A percentile compares a stretch with the other conserved stretches of the same genome.
phyloP scores from a whole-genome alignment of 2,888 invertebrate genomes.

The Drosophila leonis region DNA sequence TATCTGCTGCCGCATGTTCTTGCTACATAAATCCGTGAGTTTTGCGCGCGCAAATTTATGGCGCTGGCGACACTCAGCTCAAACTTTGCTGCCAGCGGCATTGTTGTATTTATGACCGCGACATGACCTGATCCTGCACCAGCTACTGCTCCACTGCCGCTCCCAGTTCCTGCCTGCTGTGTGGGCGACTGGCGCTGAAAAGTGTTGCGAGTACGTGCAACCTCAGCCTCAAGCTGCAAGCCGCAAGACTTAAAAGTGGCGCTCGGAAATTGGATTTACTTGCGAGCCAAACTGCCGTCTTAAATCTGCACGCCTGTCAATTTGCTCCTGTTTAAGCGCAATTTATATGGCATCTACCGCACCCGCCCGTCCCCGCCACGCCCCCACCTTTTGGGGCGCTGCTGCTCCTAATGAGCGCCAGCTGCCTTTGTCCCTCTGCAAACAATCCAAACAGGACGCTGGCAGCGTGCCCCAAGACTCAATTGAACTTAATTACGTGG shows the following conservation, averaged over 20 bases:
- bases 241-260: constrained; percentile 61
- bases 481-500: constrained; percentile 79
- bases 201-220: constrained; percentile 79
- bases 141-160: constrained; percentile 10
- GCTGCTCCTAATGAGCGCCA: constrained; percentile 63
- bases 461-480: constrained; percentile 70
- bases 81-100: constrained; percentile 70
- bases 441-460: constrained; percentile 57
- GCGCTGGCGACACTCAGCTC: constrained; percentile 76
- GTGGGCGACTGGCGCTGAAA: constrained; percentile 47
- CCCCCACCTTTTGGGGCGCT: neutral
- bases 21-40: constrained; percentile 83
- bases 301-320: constrained; percentile 73
- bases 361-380: neutral
- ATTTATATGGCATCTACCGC: constrained; percentile 58
- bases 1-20: constrained; percentile 68
- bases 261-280: constrained; percentile 77
- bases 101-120: constrained; percentile 83
- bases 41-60: constrained; percentile 78
- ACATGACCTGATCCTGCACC: constrained; percentile 79
- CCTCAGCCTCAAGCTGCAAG: constrained; percentile 55
- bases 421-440: constrained; percentile 33
- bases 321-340: constrained; percentile 65
- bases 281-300: constrained; percentile 53
- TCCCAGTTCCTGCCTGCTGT: constrained; percentile 1